Evolutionary conservation across 2,888 invertebrate genomes (phyloP).

Genomic region (Ichneumoninae sp.): DNA sequence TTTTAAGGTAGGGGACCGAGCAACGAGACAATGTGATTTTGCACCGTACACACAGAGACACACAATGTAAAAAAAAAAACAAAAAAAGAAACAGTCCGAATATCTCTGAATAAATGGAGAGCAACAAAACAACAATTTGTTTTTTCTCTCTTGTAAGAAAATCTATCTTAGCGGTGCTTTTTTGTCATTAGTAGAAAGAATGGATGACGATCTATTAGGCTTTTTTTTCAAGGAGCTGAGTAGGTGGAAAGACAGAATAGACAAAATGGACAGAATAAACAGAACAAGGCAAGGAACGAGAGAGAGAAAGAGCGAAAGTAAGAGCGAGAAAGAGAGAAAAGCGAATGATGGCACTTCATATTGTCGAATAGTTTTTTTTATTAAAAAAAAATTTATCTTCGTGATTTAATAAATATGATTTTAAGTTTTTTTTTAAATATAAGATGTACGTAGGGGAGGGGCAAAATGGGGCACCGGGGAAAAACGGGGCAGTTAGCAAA

Average conservation of each 20-base stretch:
- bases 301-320: slow-evolving; percentile 58
- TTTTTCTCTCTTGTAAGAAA: slow-evolving; percentile 37
- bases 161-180: slow-evolving; percentile 32
- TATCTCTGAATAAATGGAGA: slow-evolving; percentile 29
- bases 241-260: not conserved
- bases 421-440: not conserved
- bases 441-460: not conserved
- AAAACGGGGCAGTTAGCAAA: no score
- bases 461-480: no score
- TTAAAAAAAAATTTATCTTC: not conserved
- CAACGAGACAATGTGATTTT: slow-evolving; percentile 75
- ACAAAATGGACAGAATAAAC: slow-evolving; percentile 12
- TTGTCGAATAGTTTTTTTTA: slow-evolving; percentile 31
- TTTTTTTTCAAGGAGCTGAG: slow-evolving; percentile 25
- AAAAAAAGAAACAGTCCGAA: not conserved
- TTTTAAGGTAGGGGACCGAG: slow-evolving; percentile 19
- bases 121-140: slow-evolving; percentile 29
- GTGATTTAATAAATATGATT: slow-evolving; percentile 10
- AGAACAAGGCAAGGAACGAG: slow-evolving; percentile 12
- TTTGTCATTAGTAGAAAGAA: slow-evolving; percentile 41
- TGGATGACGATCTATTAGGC: slow-evolving; percentile 19
- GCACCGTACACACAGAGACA: slow-evolving; percentile 79
- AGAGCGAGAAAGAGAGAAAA: slow-evolving; percentile 70
- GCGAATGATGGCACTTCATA: slow-evolving; percentile 62
- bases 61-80: slow-evolving; percentile 46